Percentiles rank a stretch among this genome's conserved stretches.
Evolutionary conservation across 1,140 invertebrate genomes (phyloP).

Genomic region (Orius insidiosus): DNA sequence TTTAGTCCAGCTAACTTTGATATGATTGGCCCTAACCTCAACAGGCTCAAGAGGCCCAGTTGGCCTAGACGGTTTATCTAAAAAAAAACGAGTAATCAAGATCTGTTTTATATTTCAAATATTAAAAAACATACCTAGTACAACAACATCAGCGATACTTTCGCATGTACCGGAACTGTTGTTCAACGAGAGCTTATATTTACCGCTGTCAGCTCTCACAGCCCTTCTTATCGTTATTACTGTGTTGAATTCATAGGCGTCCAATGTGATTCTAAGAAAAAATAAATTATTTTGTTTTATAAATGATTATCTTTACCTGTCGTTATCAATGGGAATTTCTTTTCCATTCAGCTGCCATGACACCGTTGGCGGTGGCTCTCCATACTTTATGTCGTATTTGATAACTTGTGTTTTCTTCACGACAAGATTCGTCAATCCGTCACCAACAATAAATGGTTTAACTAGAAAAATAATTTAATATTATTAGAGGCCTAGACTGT

Average conservation of each 20-base stretch:
- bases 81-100: constrained; percentile 11
- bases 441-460: constrained; percentile 81
- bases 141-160: constrained; percentile 67
- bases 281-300: constrained; percentile 11
- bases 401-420: constrained; percentile 89
- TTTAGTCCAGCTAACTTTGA: constrained; percentile 88
- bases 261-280: constrained; percentile 55
- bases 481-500: too few species aligned
- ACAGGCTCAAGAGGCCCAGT: constrained; percentile 69
- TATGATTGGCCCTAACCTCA: constrained; percentile 76
- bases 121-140: constrained; percentile 43
- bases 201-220: constrained; percentile 72
- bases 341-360: constrained; percentile 62
- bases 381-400: constrained; percentile 84
- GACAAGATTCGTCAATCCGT: constrained; percentile 66
- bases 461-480: constrained; percentile 31
- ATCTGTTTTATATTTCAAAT: constrained; percentile 9
- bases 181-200: constrained; percentile 67
- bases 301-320: constrained; percentile 24
- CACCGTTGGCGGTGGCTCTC: constrained; percentile 83
- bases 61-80: constrained; percentile 71
- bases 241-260: constrained; percentile 79
- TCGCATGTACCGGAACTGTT: constrained; percentile 75
- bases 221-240: constrained; percentile 76
- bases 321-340: constrained; percentile 47